phyloP scores from a whole-genome alignment of 2,113 vertebrate species.

The Paramormyrops kingsleyae region DNA sequence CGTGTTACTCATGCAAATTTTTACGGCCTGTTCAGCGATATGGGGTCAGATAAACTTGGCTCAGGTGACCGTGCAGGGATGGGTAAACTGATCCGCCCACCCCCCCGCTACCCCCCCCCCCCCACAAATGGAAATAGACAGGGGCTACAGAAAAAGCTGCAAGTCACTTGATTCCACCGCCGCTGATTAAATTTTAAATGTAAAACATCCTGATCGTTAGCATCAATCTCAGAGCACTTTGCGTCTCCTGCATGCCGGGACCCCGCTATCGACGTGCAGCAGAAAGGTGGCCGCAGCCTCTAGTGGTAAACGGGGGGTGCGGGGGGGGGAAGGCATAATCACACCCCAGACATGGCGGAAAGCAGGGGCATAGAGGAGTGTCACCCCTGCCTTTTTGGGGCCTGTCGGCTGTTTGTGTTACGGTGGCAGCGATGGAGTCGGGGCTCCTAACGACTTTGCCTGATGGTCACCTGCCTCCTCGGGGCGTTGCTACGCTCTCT shows the following conservation, averaged over 20 bases:
- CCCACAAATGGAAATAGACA: neutral
- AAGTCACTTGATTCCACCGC: neutral
- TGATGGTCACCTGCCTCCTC: neutral
- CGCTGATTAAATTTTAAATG: slow-evolving; percentile 11
- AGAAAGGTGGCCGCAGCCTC: neutral
- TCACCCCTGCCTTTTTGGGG: slow-evolving; percentile 29
- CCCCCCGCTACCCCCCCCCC: no score
- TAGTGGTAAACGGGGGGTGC: neutral
- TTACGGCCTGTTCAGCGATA: neutral
- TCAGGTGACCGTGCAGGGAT: neutral
- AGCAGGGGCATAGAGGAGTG: slow-evolving; percentile 61
- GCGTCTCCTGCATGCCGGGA: neutral
- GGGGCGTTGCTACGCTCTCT: no score
- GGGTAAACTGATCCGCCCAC: neutral
- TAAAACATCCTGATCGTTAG: slow-evolving; percentile 5
- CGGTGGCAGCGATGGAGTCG: neutral
- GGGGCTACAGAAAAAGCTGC: neutral
- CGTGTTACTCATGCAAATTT: neutral
- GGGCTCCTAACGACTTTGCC: neutral
- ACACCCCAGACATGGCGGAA: slow-evolving; percentile 73
- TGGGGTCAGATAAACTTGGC: neutral
- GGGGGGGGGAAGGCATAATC: slow-evolving; percentile 59
- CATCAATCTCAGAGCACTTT: slow-evolving; percentile 7
- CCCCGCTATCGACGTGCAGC: neutral
- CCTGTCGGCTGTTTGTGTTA: neutral